Evolutionary conservation across 2,113 vertebrate genomes (phyloP).

Genomic region (Apodemus speciosus): DNA sequence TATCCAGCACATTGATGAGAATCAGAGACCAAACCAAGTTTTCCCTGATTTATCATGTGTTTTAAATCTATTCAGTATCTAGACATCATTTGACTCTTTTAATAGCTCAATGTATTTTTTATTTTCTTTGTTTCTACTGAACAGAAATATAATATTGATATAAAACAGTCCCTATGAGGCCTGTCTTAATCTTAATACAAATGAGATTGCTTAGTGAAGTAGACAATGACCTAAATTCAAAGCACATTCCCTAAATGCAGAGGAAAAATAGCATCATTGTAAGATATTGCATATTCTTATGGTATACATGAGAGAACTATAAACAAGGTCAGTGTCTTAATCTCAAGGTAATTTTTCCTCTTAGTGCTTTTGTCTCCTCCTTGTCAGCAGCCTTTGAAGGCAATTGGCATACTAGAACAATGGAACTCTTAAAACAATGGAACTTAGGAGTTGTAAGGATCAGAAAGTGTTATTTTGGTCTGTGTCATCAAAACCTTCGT

Average conservation of each 20-base stretch:
- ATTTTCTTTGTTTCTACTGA: not conserved
- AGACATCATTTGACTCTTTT: not conserved
- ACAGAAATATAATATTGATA: not conserved
- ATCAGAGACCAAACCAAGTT: slow-evolving; percentile 7
- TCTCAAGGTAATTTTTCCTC: slow-evolving; percentile 31
- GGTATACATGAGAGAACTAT: not conserved
- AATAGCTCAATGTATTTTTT: not conserved
- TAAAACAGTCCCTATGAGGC: not conserved
- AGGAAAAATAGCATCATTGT: not conserved
- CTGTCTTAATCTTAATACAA: not conserved
- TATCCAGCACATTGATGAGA: not conserved
- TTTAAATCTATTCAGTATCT: not conserved
- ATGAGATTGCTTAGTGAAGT: not conserved
- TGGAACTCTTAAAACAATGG: slow-evolving; percentile 45
- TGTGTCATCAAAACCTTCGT: slow-evolving; percentile 7
- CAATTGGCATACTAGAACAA: not conserved
- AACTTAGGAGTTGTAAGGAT: slow-evolving; percentile 27
- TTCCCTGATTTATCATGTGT: not conserved
- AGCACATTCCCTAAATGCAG: not conserved
- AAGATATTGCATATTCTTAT: not conserved
- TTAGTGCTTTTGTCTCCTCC: not conserved
- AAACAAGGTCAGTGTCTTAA: slow-evolving; percentile 17
- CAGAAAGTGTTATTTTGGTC: not conserved
- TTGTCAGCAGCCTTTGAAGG: slow-evolving; percentile 30
- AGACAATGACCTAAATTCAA: not conserved